Base-by-base conservation (phyloP, 2,888 invertebrate genomes). In the Nephrocerus scutellatus region DNA sequence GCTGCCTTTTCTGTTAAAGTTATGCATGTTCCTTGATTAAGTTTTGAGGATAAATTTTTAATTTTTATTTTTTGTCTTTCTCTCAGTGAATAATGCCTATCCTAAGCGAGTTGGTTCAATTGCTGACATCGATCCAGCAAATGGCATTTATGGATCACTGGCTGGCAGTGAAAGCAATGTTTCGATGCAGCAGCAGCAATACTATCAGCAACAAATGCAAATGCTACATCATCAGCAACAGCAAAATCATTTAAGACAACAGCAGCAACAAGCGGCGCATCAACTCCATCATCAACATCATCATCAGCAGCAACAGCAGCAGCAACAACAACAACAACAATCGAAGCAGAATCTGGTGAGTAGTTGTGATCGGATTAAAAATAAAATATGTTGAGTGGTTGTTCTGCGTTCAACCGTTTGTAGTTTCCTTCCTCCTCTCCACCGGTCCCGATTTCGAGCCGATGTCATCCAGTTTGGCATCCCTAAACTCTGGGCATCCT, bases 101-200 rank as follows among this genome's bases (percentile, higher is more conserved):
- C 68, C 69, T 35, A 74, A 84, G 47, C 77, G 80, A 59, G 84
- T 91, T 59, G 91, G 91, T 4, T 88, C 90, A n/a, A 86, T 95
- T 48, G 82, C 87, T 20, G 93, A 95, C 66, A 84, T 96, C 63
- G 96, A 97, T 70, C 96, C 96, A 3, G 76, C 95, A 36, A 92
- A 87, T 68, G 86, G 89, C 48, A 80, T 85, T 58, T 87, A 85
- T 63, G 86, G 87, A 32, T 83, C 85, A 14, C 45, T 61, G 25
- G 57, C 65, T 60, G 53, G 64, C 66, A 55, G 72, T 60, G 54
- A 53, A 39, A 52, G 53, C 34, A 64, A 57, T 36, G 59, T 59
- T 38, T 54, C 54, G 33, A 51, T 48, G 12, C 39, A 43, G 16
- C 49, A 50, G 18, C 57, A 57, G 21, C 58, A 56, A 35, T 53